Evolutionary conservation across 2,888 invertebrate species (phyloP), one percentile per base, ranked within the genome.

Genomic region (Drosophila pegasa): DNA sequence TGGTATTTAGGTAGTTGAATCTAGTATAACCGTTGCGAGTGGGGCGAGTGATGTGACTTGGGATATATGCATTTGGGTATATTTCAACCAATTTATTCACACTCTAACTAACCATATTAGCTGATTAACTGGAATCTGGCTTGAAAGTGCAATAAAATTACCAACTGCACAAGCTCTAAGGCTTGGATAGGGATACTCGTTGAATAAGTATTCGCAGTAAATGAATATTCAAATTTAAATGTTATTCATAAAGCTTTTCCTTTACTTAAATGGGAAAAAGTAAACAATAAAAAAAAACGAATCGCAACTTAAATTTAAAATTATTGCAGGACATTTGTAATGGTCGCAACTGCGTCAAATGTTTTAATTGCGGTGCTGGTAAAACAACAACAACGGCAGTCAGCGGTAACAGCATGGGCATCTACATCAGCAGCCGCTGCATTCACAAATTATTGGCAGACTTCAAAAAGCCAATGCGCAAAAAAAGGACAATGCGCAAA

Each of bases 311-410:
- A 80, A 81, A 89, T 87, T 89, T 80, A 63, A 89, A 85, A 85
- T 89, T 85, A 85, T 85, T 89, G 89, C 68, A 51, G 58, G 66
- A 70, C 85, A 85, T 85, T 85, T 85, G 83, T 84, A 89, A 88
- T 84, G 81, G 89, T 48, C 50, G 58, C 68, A 70, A 64, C 72
- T 78, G 84, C 85, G 75, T 65, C 82, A 78, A 87, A 89, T 74
- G 70, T 71, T 89, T 85, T 78, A 88, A 88, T 87, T 85, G 82
- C 71, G 75, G 73, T 69, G 48, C 40, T 60, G 61, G 56, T 37
- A 72, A 76, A 70, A 63, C 70, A 62, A 73, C 73, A 62, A 60
- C 47, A 64, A 60, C 57, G 64, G 45, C 45, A 37, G 16, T 12
- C n/a, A 47, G n/a, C 61, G 52, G 58, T 20, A 43, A 47, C 57